Evolutionary conservation across 2,797 vertebrate species (phyloP).

Genomic region (Poecile montanus): DNA sequence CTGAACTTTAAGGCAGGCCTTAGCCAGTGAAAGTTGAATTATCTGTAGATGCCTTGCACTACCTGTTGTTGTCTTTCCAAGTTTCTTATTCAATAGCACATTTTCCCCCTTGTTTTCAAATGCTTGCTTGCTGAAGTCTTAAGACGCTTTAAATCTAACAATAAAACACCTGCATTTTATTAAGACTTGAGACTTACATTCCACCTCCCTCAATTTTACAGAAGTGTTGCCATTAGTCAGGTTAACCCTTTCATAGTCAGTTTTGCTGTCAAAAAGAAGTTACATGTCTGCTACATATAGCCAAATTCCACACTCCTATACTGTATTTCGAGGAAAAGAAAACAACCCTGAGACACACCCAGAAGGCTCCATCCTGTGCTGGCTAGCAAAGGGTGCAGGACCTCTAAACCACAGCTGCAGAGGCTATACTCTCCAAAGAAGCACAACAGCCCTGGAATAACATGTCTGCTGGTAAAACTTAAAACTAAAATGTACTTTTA

Average conservation of each 20-base stretch:
- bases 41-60: constrained; percentile 37
- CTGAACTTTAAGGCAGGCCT: constrained; percentile 32
- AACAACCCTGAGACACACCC: not conserved
- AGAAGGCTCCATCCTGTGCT: not conserved
- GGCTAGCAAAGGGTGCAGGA: not conserved
- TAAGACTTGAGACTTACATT: constrained; percentile 64
- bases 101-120: constrained; percentile 60
- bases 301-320: not conserved
- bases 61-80: constrained; percentile 53
- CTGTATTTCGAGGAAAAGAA: not conserved
- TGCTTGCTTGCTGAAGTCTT: constrained; percentile 8
- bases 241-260: constrained; percentile 71
- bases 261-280: constrained; percentile 23
- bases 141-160: constrained; percentile 42
- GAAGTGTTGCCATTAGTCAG: not conserved
- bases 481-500: not conserved
- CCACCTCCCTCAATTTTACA: constrained; percentile 47
- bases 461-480: not conserved
- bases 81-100: constrained; percentile 57
- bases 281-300: not conserved
- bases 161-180: constrained; percentile 80
- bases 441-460: not conserved
- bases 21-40: constrained; percentile 48
- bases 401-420: not conserved
- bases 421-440: not conserved